Percentiles rank a stretch among this genome's conserved stretches.
phyloP scores from a whole-genome alignment of 2,113 vertebrate genomes.

The Rhinolophus ferrumequinum region DNA sequence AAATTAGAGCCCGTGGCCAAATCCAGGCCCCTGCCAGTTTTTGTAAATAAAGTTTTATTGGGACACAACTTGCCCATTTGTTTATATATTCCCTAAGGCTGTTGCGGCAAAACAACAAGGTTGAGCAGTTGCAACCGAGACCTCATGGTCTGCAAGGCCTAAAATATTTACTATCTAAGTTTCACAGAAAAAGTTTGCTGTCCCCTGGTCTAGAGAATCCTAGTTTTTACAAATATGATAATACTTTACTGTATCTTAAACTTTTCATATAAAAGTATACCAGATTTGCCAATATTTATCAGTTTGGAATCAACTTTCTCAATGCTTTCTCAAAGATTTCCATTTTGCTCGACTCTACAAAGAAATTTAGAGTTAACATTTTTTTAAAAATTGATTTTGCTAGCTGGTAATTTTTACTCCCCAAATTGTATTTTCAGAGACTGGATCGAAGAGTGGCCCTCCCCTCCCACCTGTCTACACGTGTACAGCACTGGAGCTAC shows the following conservation, averaged over 20 bases:
- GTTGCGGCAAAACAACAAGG: not conserved
- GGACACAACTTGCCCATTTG: not conserved
- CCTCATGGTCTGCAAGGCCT: not conserved
- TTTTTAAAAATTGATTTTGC: not conserved
- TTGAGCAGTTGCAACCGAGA: not conserved
- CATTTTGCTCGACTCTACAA: not conserved
- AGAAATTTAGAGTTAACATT: not conserved
- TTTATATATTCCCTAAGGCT: not conserved
- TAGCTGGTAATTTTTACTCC: not conserved
- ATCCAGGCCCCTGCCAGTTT: not conserved
- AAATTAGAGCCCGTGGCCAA: not conserved
- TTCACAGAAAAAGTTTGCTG: not conserved
- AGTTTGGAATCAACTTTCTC: not conserved
- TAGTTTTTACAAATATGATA: constrained; percentile 15
- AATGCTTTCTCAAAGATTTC: not conserved
- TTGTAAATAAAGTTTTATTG: not conserved
- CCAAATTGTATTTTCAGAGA: not conserved
- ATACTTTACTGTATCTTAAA: not conserved
- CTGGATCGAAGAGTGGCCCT: not conserved
- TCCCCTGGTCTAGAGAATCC: not conserved
- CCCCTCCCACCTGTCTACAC: not conserved
- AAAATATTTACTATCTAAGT: not conserved
- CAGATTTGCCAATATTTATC: not conserved
- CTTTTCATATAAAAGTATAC: not conserved
- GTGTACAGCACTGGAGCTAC: not conserved